Conservation (phyloP, 2,113 vertebrate genomes). For the Platysteira castanea region DNA sequence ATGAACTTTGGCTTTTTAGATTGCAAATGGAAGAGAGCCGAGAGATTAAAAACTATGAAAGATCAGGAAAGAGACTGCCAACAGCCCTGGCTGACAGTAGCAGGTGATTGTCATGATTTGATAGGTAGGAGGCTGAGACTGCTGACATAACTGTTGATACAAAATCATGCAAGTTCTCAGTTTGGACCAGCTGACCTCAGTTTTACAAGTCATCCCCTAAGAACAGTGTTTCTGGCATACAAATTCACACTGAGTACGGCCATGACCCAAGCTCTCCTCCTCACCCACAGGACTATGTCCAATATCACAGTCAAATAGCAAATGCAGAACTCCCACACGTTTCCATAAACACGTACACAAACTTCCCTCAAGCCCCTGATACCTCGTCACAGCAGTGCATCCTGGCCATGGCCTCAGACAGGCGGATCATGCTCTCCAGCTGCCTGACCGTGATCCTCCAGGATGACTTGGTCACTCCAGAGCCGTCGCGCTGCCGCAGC, state of each 20-base stretch:
- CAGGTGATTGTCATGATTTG: not conserved
- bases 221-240: not conserved
- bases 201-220: not conserved
- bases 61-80: not conserved
- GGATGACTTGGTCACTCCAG: constrained; percentile 87
- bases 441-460: constrained; percentile 98
- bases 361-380: not conserved
- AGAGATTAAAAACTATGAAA: not conserved
- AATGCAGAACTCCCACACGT: not conserved
- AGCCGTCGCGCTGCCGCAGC: constrained; percentile 89
- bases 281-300: not conserved
- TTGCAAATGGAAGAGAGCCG: not conserved
- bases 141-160: not conserved
- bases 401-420: constrained; percentile 95
- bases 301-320: not conserved
- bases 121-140: not conserved
- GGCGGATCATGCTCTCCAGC: constrained; percentile 97
- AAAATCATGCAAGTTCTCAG: not conserved
- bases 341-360: rapidly evolving
- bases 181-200: not conserved
- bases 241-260: not conserved
- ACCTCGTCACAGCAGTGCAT: constrained; percentile 99
- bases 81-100: not conserved
- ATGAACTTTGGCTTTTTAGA: not conserved
- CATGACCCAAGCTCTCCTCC: not conserved